Conservation (phyloP, 2,888 invertebrate genomes). For the Nymphalis urticae region DNA sequence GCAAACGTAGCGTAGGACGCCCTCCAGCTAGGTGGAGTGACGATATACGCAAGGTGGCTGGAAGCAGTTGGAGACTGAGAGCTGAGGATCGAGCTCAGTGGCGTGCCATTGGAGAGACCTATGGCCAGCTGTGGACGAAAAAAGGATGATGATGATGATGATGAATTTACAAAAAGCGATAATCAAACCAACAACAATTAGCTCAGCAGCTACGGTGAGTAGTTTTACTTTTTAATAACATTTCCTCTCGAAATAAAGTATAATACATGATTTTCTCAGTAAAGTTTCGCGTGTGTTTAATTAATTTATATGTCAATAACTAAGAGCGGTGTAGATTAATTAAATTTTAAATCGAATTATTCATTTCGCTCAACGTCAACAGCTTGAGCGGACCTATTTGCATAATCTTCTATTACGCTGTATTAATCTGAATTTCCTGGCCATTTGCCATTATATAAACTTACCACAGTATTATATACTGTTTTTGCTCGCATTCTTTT, state of each 20-base stretch:
- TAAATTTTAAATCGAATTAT: conserved; percentile 1
- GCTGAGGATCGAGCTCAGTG: too few relatives aligned
- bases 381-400: conserved; percentile 1
- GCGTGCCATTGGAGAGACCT: too few relatives aligned
- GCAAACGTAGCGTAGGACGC: too few relatives aligned
- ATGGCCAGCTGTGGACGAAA: too few relatives aligned
- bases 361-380: background rate
- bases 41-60: too few relatives aligned
- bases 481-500: background rate
- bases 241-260: background rate
- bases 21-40: too few relatives aligned
- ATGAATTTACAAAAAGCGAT: too few relatives aligned
- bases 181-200: too few relatives aligned
- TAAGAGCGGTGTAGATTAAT: conserved; percentile 6
- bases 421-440: conserved; percentile 4
- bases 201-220: too few relatives aligned
- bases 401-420: conserved; percentile 7
- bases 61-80: too few relatives aligned
- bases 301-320: conserved; percentile 6
- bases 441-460: background rate
- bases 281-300: background rate
- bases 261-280: background rate
- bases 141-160: too few relatives aligned
- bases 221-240: background rate
- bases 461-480: background rate